Percentiles rank a stretch among this genome's conserved stretches.
These are phyloP conservation scores for Sinopyrophorus schimmeli DNA, from an alignment of 2,888 invertebrate species.

Conservation along the genomic window DNA sequence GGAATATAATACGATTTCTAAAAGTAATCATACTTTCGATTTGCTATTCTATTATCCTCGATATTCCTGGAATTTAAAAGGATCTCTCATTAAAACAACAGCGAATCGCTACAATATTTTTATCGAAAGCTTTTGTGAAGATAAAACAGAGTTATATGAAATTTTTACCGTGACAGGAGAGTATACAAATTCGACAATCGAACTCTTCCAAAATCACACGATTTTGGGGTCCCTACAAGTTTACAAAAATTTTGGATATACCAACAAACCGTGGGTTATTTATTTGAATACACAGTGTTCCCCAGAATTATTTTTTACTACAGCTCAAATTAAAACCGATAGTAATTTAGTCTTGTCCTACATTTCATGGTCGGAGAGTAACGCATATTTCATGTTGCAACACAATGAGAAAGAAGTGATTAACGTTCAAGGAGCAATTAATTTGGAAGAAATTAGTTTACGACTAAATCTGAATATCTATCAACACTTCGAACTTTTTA, in stretches of 20 bases:
- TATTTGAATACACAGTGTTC: conserved; percentile 32
- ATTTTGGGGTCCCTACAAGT: conserved; percentile 31
- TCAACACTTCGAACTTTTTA: conserved; percentile 36
- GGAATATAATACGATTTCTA: conserved; percentile 21
- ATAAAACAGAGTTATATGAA: conserved; percentile 9
- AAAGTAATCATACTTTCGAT: conserved; percentile 22
- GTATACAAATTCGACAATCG: conserved; percentile 33
- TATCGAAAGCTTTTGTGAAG: conserved; percentile 20
- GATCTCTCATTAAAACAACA: conserved; percentile 18
- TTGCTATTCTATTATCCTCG: conserved; percentile 36
- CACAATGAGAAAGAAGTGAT: conserved; percentile 34
- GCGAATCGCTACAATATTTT: conserved; percentile 9
- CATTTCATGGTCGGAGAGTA: conserved; percentile 30
- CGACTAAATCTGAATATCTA: conserved; percentile 37
- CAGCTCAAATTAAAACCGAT: conserved; percentile 22
- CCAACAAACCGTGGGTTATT: conserved; percentile 34
- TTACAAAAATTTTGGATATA: conserved; percentile 15
- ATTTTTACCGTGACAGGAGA: conserved; percentile 29
- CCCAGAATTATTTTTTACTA: conserved; percentile 33
- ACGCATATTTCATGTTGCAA: conserved; percentile 28
- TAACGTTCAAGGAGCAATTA: conserved; percentile 25
- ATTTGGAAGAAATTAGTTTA: conserved; percentile 21
- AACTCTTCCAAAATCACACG: conserved; percentile 31
- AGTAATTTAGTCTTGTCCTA: conserved; percentile 25
- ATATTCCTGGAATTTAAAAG: conserved; percentile 31